Conservation (phyloP, 2,113 vertebrate species). For the Leucopsar rothschildi region DNA sequence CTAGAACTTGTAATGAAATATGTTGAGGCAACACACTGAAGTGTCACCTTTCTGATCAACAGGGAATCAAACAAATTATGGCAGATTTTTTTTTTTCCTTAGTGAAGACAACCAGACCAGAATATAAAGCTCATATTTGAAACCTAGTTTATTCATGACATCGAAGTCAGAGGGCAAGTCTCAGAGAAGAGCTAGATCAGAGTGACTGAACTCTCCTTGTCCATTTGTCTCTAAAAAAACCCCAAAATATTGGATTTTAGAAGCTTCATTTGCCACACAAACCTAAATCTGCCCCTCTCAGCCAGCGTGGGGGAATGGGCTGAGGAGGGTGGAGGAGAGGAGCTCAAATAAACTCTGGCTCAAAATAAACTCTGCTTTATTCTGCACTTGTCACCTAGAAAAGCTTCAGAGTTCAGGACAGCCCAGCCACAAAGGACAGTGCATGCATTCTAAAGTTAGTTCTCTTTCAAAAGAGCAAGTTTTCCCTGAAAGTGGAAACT, state of each 20-base stretch:
- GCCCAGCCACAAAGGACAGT: background rate
- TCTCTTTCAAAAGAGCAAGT: background rate
- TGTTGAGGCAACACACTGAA: background rate
- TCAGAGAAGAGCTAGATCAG: background rate
- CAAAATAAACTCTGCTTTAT: background rate
- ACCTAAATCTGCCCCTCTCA: background rate
- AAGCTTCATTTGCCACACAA: background rate
- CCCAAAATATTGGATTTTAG: background rate
- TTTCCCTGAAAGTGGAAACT: background rate
- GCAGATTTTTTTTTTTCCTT: background rate
- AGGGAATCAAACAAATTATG: background rate
- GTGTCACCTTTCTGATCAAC: background rate
- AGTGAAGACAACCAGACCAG: background rate
- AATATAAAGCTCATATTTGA: background rate
- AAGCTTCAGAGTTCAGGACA: background rate
- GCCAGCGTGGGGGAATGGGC: accelerated
- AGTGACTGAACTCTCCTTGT: background rate
- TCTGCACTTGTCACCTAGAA: background rate
- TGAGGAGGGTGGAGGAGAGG: background rate
- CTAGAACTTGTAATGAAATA: background rate
- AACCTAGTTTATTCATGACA: background rate
- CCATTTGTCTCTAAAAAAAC: background rate
- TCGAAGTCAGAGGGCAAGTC: background rate
- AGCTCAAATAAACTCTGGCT: background rate
- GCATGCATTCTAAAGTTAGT: background rate